Conservation (phyloP, 2,888 invertebrate species). For the Megamerina dolium region DNA sequence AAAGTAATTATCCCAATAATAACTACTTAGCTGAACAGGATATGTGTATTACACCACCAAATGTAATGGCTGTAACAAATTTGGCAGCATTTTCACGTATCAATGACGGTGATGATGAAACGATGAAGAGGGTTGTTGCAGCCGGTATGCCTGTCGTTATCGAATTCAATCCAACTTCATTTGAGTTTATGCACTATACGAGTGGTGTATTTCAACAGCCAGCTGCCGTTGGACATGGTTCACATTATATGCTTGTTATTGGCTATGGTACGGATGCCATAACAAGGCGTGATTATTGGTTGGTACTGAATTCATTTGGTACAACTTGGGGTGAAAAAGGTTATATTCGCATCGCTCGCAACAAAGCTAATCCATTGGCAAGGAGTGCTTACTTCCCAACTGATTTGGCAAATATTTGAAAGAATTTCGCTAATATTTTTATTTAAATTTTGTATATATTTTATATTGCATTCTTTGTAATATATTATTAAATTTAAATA, state of each 20-base stretch:
- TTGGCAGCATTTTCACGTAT: conserved; percentile 28
- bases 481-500: too few species aligned
- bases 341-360: conserved; percentile 33
- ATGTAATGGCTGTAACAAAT: conserved; percentile 11
- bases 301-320: conserved; percentile 42
- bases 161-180: conserved; percentile 38
- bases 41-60: conserved; percentile 27
- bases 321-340: conserved; percentile 41
- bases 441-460: too few species aligned
- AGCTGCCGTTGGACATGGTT: conserved; percentile 17
- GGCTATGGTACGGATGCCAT: conserved; percentile 36
- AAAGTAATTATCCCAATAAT: conserved; percentile 68
- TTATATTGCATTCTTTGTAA: too few species aligned
- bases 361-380: conserved; percentile 23
- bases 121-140: conserved; percentile 27
- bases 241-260: conserved; percentile 38
- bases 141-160: conserved; percentile 34
- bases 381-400: conserved; percentile 34
- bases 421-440: too few species aligned
- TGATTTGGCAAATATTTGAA: too few species aligned
- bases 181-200: conserved; percentile 43
- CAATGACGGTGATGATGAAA: conserved; percentile 25
- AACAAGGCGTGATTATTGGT: conserved; percentile 32
- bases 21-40: conserved; percentile 19
- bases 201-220: conserved; percentile 38